Percentiles rank a stretch among this genome's conserved stretches.
These are phyloP conservation scores for Aphidius colemani DNA, from an alignment of 2,888 invertebrate species.

Conservation along the genomic window DNA sequence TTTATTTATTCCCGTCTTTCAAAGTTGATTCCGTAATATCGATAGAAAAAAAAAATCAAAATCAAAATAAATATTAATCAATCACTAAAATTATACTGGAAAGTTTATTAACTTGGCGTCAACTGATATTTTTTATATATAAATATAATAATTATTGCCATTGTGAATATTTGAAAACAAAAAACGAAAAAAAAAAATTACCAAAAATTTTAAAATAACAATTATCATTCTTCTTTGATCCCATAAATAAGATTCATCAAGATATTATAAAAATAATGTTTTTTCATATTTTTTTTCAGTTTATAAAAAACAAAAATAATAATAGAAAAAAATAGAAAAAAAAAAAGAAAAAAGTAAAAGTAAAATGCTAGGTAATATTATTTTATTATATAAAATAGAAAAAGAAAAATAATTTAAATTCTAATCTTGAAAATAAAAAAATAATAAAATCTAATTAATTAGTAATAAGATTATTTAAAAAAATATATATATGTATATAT, in stretches of 20 bases:
- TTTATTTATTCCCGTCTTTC: background rate
- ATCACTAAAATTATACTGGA: constrained; percentile 40
- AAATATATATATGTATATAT: no score
- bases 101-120: constrained; percentile 47
- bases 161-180: constrained; percentile 42
- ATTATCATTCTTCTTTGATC: background rate
- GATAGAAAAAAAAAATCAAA: constrained; percentile 30
- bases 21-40: background rate
- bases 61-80: constrained; percentile 38
- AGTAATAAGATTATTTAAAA: background rate
- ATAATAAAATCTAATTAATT: constrained; percentile 4
- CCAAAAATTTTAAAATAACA: constrained; percentile 8
- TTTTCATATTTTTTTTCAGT: background rate
- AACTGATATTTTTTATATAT: constrained; percentile 13
- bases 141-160: constrained; percentile 47
- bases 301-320: background rate
- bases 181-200: constrained; percentile 18
- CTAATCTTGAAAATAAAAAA: background rate
- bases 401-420: background rate
- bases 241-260: no score
- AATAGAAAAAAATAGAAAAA: constrained; percentile 2
- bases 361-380: no score
- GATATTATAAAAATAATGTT: no score
- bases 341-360: background rate
- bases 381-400: background rate